Evolutionary conservation across 2,888 invertebrate species (phyloP), one percentile per base, ranked within the genome.

Genomic region (Crioceris asparagi): DNA sequence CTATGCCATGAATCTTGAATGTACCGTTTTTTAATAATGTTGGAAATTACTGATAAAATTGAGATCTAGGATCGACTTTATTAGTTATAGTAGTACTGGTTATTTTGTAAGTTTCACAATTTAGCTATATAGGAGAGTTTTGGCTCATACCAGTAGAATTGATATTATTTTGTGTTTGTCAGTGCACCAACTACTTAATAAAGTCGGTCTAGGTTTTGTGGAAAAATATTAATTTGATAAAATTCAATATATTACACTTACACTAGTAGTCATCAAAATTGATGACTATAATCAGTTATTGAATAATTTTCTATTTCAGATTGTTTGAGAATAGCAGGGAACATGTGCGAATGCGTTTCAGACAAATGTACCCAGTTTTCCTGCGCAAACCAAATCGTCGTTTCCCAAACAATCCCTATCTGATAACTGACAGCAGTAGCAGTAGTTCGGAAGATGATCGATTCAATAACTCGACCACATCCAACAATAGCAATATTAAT

Each of bases 381-480:
- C 35, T 51, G 19, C 51, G 55, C 17, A 57, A 56, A 39, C 44
- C 49, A 14, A 51, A 38, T 30, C 38, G 47, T 4, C 36, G 46
- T n/a, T 32, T 41, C 15, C 37, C 43, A 4, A 27, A 41, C 15
- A n/a, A n/a, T n/a, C n/a, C n/a, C n/a, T n/a, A n/a, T n/a, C 25
- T 44, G 1, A 43, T 40, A 29, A 53, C 54, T 10, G 57, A 56
- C 11, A 56, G 58, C 4, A 55, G 57, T 31, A 58, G 53, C 25
- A 53, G 49, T 30, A 60, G 60, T 27, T 59, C 58, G 37, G 58
- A 59, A 1, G 60, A 59, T 10, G 51, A 41, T 4, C 41, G 41
- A 12, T 36, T 39, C 5, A 23, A 19, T 2, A 33, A 14, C 14
- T 15, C 29, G 11, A 21, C 17, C 8, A 27, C 27, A 7, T 3